Evolutionary conservation across 2,113 vertebrate genomes (phyloP).

Genomic region (Cisticola juncidis): DNA sequence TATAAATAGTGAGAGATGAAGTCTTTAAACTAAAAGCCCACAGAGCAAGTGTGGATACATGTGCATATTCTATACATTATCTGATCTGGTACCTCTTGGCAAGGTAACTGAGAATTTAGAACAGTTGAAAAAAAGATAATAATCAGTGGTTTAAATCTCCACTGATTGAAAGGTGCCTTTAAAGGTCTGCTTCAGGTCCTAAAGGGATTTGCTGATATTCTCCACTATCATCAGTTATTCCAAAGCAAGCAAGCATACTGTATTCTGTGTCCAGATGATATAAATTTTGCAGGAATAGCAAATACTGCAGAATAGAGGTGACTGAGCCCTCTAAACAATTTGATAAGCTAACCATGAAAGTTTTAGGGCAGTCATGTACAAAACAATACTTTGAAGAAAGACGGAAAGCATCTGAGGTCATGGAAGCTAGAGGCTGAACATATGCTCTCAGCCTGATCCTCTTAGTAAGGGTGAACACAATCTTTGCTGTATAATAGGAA

Average conservation of each 20-base stretch:
- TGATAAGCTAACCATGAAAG: neutral
- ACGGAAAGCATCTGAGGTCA: neutral
- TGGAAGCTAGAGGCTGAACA: neutral
- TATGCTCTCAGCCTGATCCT: neutral
- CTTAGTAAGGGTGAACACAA: neutral
- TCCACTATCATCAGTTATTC: neutral
- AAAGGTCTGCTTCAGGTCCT: neutral
- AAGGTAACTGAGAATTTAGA: neutral
- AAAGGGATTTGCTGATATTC: neutral
- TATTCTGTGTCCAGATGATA: neutral
- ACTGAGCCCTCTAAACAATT: neutral
- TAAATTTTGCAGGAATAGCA: neutral
- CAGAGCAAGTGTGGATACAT: accelerated
- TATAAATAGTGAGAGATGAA: neutral
- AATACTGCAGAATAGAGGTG: neutral
- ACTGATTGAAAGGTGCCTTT: neutral
- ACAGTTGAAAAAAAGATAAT: neutral
- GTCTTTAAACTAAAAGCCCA: neutral
- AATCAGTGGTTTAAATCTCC: neutral
- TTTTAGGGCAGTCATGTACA: neutral
- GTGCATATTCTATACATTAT: neutral
- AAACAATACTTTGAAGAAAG: neutral
- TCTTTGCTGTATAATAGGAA: neutral
- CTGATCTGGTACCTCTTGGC: neutral
- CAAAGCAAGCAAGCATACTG: neutral